Conservation (phyloP, 2,113 vertebrate species). For the Sylvia atricapilla region DNA sequence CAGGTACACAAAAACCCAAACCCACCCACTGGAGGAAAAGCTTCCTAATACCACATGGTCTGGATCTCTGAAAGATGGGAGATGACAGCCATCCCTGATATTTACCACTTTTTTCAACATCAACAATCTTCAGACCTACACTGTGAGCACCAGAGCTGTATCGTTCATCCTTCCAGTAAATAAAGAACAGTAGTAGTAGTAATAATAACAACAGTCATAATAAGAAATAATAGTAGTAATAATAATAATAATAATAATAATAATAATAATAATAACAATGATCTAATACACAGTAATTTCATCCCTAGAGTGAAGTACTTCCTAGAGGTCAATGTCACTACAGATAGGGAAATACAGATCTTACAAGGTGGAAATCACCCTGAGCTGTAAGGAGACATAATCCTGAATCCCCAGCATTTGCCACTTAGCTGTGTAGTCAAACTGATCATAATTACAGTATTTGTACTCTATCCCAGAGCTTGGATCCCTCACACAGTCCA, state of each 20-base stretch:
- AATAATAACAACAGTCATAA: background rate
- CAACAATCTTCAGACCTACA: background rate
- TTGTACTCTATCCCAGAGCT: background rate
- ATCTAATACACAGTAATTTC: background rate
- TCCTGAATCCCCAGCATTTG: background rate
- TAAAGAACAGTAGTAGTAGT: background rate
- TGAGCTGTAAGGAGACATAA: background rate
- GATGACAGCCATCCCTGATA: background rate
- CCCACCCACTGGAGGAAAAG: background rate
- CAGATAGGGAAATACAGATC: background rate
- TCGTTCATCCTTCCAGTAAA: background rate
- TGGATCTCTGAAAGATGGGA: background rate
- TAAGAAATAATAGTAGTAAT: background rate
- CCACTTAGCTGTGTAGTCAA: background rate
- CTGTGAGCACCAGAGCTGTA: background rate
- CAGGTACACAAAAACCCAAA: background rate
- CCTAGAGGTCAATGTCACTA: background rate
- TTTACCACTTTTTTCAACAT: background rate
- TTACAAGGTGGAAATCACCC: background rate
- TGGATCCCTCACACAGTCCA: background rate
- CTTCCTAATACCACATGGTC: background rate
- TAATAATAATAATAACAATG: background rate
- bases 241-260: background rate
- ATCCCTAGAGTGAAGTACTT: background rate
- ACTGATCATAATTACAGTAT: fast-evolving